phyloP scores from a whole-genome alignment of 2,113 vertebrate species.

The Tragelaphus scriptus region DNA sequence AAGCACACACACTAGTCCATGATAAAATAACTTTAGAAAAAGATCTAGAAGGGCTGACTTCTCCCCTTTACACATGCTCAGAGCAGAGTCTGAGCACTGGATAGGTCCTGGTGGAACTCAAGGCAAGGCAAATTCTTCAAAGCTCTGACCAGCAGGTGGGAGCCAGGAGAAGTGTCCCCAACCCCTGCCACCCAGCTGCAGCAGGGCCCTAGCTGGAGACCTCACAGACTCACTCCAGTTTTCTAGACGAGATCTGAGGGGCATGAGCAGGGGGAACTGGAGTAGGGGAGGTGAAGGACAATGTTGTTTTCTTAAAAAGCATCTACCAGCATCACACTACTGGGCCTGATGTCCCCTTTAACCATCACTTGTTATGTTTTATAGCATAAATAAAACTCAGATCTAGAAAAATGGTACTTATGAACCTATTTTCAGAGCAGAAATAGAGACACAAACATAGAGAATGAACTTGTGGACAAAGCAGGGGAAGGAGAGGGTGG shows the following conservation, averaged over 20 bases:
- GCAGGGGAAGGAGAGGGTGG: not conserved
- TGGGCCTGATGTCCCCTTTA: constrained; percentile 51
- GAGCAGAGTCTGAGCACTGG: not conserved
- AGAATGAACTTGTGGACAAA: not conserved
- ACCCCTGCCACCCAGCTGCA: not conserved
- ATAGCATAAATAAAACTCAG: constrained; percentile 77
- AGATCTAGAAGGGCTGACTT: not conserved
- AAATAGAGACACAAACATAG: not conserved
- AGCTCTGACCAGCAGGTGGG: not conserved
- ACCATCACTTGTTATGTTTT: constrained; percentile 42
- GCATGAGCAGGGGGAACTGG: not conserved
- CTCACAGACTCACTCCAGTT: not conserved
- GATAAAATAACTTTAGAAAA: constrained; percentile 56
- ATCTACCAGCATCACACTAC: constrained; percentile 63
- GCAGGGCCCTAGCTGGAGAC: not conserved
- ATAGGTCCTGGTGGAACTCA: not conserved
- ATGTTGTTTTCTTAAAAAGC: constrained; percentile 51
- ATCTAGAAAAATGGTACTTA: not conserved
- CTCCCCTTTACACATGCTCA: not conserved
- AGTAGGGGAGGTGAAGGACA: not conserved
- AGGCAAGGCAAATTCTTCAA: not conserved
- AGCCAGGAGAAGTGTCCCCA: not conserved
- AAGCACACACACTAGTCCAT: constrained; percentile 51
- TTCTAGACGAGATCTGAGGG: not conserved
- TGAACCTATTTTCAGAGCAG: not conserved